Evolutionary conservation across 2,888 invertebrate genomes (phyloP).

Genomic region (Oxytorus armatus): DNA sequence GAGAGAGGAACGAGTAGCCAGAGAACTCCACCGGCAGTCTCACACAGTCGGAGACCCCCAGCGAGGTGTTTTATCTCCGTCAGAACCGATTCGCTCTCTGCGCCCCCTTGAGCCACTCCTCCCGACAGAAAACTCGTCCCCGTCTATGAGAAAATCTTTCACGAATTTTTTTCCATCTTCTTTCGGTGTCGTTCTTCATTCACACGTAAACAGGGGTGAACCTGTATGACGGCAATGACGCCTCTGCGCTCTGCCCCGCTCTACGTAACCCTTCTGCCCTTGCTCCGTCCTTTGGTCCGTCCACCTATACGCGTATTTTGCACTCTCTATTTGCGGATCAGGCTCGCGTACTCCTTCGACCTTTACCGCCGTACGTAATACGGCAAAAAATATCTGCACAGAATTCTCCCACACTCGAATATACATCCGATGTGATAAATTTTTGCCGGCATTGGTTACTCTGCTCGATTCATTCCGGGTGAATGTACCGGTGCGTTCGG

Average conservation of each 20-base stretch:
- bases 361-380: constrained; percentile 30
- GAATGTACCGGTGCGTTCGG: too few relatives aligned
- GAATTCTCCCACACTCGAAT: too few relatives aligned
- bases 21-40: constrained; percentile 49
- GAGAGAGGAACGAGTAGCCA: constrained; percentile 61
- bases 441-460: too few relatives aligned
- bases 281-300: constrained; percentile 50
- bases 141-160: constrained; percentile 67
- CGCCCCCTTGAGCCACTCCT: constrained; percentile 65
- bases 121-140: constrained; percentile 62
- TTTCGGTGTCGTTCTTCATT: constrained; percentile 75
- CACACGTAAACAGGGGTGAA: constrained; percentile 81
- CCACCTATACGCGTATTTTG: constrained; percentile 22
- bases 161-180: constrained; percentile 25
- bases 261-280: constrained; percentile 11
- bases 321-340: constrained; percentile 30
- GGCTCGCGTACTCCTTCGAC: constrained; percentile 15
- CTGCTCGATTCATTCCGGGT: constrained; percentile 6
- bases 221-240: constrained; percentile 82
- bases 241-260: constrained; percentile 64
- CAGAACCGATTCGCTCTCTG: constrained; percentile 75
- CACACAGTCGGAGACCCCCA: constrained; percentile 79
- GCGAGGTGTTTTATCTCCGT: constrained; percentile 72
- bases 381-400: not conserved
- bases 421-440: too few relatives aligned